Conservation (phyloP, 2,113 vertebrate genomes). For the Daubentonia madagascariensis region DNA sequence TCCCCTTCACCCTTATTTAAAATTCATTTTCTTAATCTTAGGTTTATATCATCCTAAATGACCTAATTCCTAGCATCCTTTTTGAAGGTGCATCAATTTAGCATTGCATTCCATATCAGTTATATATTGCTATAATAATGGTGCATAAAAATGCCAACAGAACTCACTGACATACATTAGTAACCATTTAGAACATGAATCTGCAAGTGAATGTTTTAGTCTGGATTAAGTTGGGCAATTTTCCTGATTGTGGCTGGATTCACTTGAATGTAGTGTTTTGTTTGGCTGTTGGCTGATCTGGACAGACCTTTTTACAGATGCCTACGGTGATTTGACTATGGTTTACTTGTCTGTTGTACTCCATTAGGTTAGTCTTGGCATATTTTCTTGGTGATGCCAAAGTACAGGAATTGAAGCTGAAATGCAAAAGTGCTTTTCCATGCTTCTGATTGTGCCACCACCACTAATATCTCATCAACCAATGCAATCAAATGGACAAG, state of each 20-base stretch:
- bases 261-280: neutral
- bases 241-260: neutral
- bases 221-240: neutral
- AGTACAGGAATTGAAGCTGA: neutral
- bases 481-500: neutral
- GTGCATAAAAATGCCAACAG: neutral
- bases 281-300: neutral
- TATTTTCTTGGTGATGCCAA: neutral
- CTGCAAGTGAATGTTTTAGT: neutral
- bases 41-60: neutral
- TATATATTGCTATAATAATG: neutral
- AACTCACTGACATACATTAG: neutral
- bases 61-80: neutral
- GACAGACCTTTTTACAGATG: neutral
- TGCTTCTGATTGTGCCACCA: neutral
- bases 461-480: neutral
- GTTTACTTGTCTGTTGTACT: neutral
- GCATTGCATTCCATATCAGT: neutral
- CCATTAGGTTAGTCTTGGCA: neutral
- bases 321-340: neutral
- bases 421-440: neutral
- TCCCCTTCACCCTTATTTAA: neutral
- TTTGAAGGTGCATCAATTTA: neutral
- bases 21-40: neutral
- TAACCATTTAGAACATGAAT: neutral